A percentile compares a stretch with the other conserved stretches of the same genome.
Evolutionary conservation across 2,888 invertebrate genomes (phyloP).

Genomic region (Caprella mutica): DNA sequence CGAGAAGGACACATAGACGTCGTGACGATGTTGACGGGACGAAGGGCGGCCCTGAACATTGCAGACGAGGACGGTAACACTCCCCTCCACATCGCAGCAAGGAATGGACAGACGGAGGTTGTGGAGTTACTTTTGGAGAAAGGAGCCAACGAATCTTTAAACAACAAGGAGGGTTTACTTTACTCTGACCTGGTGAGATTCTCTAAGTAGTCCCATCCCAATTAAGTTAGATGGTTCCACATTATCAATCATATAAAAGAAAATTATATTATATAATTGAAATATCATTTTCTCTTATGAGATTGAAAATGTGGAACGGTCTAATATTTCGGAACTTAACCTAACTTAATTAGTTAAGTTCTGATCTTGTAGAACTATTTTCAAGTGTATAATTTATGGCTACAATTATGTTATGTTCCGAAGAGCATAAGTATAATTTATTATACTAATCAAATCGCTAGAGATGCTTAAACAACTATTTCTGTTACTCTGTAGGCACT

Average conservation of each 20-base stretch:
- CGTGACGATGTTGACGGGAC: slow-evolving; percentile 20
- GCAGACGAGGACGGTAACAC: slow-evolving; percentile 25
- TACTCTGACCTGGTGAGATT: slow-evolving; percentile 30
- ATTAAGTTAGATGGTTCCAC: too few species aligned
- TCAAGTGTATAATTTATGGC: too few species aligned
- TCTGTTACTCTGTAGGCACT: slow-evolving; percentile 21
- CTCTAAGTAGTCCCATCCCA: neutral
- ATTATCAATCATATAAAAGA: too few species aligned
- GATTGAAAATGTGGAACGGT: too few species aligned
- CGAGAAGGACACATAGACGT: slow-evolving; percentile 23
- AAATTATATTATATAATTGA: too few species aligned
- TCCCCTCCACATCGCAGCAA: slow-evolving; percentile 24
- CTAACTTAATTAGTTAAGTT: too few species aligned
- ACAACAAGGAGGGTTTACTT: slow-evolving; percentile 19
- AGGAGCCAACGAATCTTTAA: slow-evolving; percentile 14
- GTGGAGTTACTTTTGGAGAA: slow-evolving; percentile 23
- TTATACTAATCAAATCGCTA: neutral
- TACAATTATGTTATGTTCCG: too few species aligned
- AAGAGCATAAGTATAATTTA: too few species aligned
- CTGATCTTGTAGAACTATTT: too few species aligned
- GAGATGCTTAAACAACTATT: neutral
- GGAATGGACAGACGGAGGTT: slow-evolving; percentile 16
- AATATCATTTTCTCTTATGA: too few species aligned
- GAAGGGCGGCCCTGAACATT: slow-evolving; percentile 16
- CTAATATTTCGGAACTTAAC: too few species aligned